Conservation (phyloP, 2,888 invertebrate genomes). For the Torymus aiolomorphi region DNA sequence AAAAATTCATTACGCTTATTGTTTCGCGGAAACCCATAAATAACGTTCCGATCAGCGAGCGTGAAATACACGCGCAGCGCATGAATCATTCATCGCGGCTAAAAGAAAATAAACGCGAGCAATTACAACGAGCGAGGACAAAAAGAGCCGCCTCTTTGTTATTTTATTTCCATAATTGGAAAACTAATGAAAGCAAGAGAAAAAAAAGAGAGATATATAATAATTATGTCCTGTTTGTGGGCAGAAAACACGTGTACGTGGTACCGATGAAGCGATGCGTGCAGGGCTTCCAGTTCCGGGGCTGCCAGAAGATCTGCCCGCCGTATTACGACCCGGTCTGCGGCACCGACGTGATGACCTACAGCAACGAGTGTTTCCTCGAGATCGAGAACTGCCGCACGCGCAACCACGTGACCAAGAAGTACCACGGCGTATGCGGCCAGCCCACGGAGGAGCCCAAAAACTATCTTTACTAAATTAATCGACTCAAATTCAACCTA, state of each 20-base stretch:
- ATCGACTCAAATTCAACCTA: neutral
- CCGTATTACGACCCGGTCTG: conserved; percentile 93
- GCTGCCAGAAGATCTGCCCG: conserved; percentile 91
- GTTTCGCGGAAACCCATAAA: no score
- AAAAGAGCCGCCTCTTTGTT: neutral
- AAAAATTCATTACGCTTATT: no score
- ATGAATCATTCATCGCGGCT: neutral
- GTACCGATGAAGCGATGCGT: conserved; percentile 93
- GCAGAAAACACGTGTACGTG: conserved; percentile 91
- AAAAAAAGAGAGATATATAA: no score
- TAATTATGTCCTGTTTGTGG: no score
- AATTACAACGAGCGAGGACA: neutral
- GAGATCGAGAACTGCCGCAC: conserved; percentile 94
- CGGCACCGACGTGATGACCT: conserved; percentile 94
- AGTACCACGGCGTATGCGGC: conserved; percentile 90
- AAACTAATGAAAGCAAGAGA: no score
- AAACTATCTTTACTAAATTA: conserved; percentile 86
- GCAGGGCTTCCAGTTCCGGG: conserved; percentile 89
- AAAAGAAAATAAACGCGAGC: neutral
- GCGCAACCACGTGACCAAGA: conserved; percentile 85
- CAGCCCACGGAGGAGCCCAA: conserved; percentile 90
- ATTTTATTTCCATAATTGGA: no score
- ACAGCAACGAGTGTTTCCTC: conserved; percentile 94
- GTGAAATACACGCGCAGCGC: neutral
- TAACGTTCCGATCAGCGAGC: neutral